Evolutionary conservation across 2,888 invertebrate genomes (phyloP).

Genomic region (Hydrotaea cyrtoneurina): DNA sequence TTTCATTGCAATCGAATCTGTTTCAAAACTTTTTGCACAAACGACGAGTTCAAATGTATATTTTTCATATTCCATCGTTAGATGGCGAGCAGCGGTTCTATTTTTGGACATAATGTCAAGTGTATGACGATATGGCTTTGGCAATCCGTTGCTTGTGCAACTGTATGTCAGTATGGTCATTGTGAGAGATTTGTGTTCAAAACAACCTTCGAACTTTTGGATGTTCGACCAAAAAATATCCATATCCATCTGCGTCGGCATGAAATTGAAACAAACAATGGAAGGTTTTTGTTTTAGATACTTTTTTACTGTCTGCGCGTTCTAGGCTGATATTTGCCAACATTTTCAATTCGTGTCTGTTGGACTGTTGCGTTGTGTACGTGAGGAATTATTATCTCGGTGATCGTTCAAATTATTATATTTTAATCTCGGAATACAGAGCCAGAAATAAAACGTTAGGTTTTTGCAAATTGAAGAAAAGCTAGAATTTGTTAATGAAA

Average conservation of each 20-base stretch:
- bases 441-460: too few species aligned
- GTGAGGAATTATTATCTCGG: too few species aligned
- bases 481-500: too few species aligned
- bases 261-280: neutral
- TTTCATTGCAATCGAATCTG: neutral
- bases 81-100: constrained; percentile 14
- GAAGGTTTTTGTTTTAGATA: neutral
- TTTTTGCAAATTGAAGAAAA: too few species aligned
- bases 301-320: too few species aligned
- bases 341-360: neutral
- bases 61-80: too few species aligned
- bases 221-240: constrained; percentile 46
- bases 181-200: neutral
- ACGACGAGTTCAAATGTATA: too few species aligned
- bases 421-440: too few species aligned
- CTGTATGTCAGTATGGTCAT: neutral
- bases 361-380: neutral
- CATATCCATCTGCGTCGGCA: too few species aligned
- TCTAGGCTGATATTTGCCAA: neutral
- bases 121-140: constrained; percentile 36
- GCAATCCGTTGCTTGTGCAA: neutral
- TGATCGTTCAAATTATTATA: too few species aligned
- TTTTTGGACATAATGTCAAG: constrained; percentile 64
- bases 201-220: constrained; percentile 51
- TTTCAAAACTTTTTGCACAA: too few species aligned